A percentile compares a stretch with the other conserved stretches of the same genome.
Evolutionary conservation across 2,113 vertebrate species (phyloP).

Genomic region (Xiphophorus couchianus): DNA sequence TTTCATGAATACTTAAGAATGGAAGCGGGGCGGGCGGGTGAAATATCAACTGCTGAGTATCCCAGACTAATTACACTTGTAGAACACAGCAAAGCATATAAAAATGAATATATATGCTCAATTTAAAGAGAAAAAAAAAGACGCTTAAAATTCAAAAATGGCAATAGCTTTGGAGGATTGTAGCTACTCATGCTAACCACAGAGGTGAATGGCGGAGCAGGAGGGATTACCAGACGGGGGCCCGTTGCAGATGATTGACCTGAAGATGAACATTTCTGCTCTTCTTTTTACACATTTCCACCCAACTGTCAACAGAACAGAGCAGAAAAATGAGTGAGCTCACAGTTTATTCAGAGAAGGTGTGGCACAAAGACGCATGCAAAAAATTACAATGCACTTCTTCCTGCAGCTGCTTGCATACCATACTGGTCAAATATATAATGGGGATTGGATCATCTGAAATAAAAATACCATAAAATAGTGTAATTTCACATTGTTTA

Average conservation of each 20-base stretch:
- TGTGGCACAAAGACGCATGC: conserved; percentile 17
- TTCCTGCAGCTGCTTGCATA: not conserved
- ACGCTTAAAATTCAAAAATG: conserved; percentile 45
- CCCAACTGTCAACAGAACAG: conserved; percentile 49
- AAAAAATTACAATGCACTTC: not conserved
- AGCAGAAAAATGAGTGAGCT: conserved; percentile 16
- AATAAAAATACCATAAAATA: not conserved
- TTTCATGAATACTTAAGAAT: conserved; percentile 85
- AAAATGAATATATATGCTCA: conserved; percentile 73
- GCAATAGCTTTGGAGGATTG: conserved; percentile 52
- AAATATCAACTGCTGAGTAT: conserved; percentile 74
- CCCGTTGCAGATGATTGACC: conserved; percentile 53
- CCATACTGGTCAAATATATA: not conserved
- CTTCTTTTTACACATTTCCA: conserved; percentile 51
- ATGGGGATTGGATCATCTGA: not conserved
- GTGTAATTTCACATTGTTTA: not conserved
- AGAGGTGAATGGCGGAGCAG: conserved; percentile 42
- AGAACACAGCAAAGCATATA: conserved; percentile 72
- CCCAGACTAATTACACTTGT: conserved; percentile 83
- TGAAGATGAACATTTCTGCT: conserved; percentile 49
- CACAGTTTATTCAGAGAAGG: conserved; percentile 32
- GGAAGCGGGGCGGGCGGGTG: conserved; percentile 26
- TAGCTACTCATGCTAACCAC: conserved; percentile 38
- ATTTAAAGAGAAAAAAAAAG: conserved; percentile 67
- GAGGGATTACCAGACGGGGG: conserved; percentile 60